A percentile compares a stretch with the other conserved stretches of the same genome.
Evolutionary conservation across 2,797 vertebrate genomes (phyloP).

Genomic region (Aulostomus chinensis): DNA sequence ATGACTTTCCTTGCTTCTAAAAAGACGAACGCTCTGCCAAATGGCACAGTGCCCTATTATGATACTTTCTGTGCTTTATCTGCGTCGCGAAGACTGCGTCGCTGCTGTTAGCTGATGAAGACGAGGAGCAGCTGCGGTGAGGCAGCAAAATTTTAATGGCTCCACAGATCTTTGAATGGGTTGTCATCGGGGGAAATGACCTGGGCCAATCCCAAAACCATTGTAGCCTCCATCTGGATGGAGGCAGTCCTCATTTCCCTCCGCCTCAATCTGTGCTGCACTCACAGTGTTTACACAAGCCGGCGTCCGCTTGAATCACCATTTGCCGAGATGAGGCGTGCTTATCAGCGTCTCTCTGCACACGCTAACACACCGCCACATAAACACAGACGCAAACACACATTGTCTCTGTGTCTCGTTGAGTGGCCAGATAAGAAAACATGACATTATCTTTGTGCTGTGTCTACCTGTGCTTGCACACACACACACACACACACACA

Average conservation of each 20-base stretch:
- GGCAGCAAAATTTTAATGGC: conserved; percentile 51
- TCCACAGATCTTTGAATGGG: conserved; percentile 49
- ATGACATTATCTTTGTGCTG: conserved; percentile 59
- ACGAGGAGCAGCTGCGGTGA: conserved; percentile 49
- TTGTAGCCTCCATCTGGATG: conserved; percentile 57
- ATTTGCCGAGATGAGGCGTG: conserved; percentile 59
- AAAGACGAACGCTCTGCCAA: conserved; percentile 56
- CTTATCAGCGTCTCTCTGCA: conserved; percentile 56
- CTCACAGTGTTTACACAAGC: conserved; percentile 54
- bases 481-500: conserved; percentile 3
- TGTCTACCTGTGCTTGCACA: conserved; percentile 6
- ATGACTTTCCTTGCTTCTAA: conserved; percentile 39
- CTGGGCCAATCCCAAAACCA: conserved; percentile 52
- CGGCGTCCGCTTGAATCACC: conserved; percentile 43
- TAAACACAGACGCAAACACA: conserved; percentile 52
- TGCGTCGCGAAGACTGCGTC: conserved; percentile 19
- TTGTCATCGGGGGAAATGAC: conserved; percentile 24
- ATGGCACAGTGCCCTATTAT: conserved; percentile 65
- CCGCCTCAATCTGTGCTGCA: conserved; percentile 52
- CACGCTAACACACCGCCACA: conserved; percentile 33
- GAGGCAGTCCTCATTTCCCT: conserved; percentile 56
- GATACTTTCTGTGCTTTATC: conserved; percentile 48
- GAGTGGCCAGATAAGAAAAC: conserved; percentile 67
- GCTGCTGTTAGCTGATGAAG: conserved; percentile 51
- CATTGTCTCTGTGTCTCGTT: conserved; percentile 46